phyloP scores from a whole-genome alignment of 1,140 invertebrate genomes.

The Drosophila bipectinata region DNA sequence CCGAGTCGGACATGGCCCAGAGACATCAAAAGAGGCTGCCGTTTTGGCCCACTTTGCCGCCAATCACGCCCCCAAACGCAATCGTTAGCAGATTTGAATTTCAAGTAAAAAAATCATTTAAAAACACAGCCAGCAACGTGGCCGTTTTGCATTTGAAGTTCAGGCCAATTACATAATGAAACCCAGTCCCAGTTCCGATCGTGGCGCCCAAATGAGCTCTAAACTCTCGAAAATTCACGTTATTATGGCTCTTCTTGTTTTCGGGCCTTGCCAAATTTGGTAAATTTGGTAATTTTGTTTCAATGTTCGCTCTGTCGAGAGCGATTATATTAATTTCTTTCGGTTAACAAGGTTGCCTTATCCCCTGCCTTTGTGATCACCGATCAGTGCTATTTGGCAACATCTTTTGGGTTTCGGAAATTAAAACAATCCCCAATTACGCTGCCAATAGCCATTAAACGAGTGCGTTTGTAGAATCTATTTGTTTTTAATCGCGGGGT shows the following conservation, averaged over 20 bases:
- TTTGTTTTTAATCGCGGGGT: neutral
- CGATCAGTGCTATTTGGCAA: conserved; percentile 13
- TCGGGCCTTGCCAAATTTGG: conserved; percentile 15
- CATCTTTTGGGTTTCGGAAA: conserved; percentile 4
- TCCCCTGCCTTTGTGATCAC: conserved; percentile 5
- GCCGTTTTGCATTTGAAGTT: conserved; percentile 51
- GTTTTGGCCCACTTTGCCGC: conserved; percentile 48
- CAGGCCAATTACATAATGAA: conserved; percentile 54
- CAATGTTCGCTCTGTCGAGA: conserved; percentile 4
- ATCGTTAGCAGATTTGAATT: conserved; percentile 46
- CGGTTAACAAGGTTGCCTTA: conserved; percentile 25
- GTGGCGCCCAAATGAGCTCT: conserved; percentile 34
- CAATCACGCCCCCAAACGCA: conserved; percentile 52
- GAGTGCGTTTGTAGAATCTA: conserved; percentile 43
- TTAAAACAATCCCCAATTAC: conserved; percentile 41
- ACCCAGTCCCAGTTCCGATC: conserved; percentile 55
- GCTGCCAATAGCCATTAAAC: neutral
- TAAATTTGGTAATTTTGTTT: conserved; percentile 31
- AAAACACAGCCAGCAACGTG: conserved; percentile 22
- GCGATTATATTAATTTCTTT: conserved; percentile 40
- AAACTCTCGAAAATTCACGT: conserved; percentile 45
- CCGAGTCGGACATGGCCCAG: conserved; percentile 21
- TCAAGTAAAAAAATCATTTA: conserved; percentile 19
- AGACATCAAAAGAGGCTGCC: conserved; percentile 61
- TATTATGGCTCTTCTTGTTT: conserved; percentile 28